Evolutionary conservation across 2,797 vertebrate species (phyloP), one percentile per base, ranked within the genome.

Genomic region (Eptatretus atami): DNA sequence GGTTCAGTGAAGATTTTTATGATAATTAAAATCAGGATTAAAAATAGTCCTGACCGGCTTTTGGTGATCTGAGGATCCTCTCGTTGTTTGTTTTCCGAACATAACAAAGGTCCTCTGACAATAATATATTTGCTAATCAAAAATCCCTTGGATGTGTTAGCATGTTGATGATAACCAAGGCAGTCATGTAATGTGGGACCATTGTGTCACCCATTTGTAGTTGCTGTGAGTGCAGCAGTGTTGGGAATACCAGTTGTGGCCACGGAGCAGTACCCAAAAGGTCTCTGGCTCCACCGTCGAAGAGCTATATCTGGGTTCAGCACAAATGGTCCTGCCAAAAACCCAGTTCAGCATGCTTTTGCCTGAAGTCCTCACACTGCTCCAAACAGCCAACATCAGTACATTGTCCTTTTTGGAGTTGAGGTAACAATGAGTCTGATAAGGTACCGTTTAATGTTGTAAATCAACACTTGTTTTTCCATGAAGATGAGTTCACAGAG

Each of bases 311-410:
- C 74, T 86, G 71, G 74, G 73, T 10, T 77, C 75, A 65, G 78
- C 76, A 63, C 82, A 78, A 70, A 72, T 83, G 65, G 81, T 86
- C 2, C 75, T 81, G 67, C 80, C 81, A 6, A 86, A 86, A 73
- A 84, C 82, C 66, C 83, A 82, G 66, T 86, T 86, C 74, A 84
- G 81, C 10, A 84, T 86, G 83, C 78, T 86, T 6, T 73, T 86
- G 63, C 82, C 82, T 11, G 82, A 84, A 73, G 80, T 80, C 11
- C 74, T 76, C 0, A 72, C 75, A 1, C 72, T 86, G 69, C 77
- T 77, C n/a, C n/a, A 24, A 81, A 81, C 63, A 77, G 80, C 80
- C 53, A 78, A 76, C 24, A 75, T 80, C 10, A 77, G 80, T 63
- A 83, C 10, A 69, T 86, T 63, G 81, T 86, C 52, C 72, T 86